Conservation (phyloP, 2,888 invertebrate genomes). For the Drosophila niveifrons region DNA sequence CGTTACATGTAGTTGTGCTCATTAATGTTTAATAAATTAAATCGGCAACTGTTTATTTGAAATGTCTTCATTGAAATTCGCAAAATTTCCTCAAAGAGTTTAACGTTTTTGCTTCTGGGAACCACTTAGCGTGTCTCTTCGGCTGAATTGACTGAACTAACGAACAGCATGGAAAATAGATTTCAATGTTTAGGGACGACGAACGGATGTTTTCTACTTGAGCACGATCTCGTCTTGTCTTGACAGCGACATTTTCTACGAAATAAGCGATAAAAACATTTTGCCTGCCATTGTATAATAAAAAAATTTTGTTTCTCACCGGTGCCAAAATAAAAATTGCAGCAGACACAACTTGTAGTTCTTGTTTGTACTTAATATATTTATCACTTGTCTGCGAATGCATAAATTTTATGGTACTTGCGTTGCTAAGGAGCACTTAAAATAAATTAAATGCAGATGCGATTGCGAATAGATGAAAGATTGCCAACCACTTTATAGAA, state of each 20-base stretch:
- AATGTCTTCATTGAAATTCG: background rate
- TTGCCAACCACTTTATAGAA: slow-evolving; percentile 44
- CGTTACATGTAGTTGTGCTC: background rate
- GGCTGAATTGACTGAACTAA: slow-evolving; percentile 5
- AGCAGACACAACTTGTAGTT: slow-evolving; percentile 24
- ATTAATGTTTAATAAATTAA: slow-evolving; percentile 3
- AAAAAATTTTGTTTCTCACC: slow-evolving; percentile 60
- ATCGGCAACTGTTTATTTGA: slow-evolving; percentile 5
- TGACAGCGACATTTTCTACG: slow-evolving; percentile 42
- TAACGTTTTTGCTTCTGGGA: slow-evolving; percentile 21
- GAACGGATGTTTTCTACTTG: slow-evolving; percentile 37
- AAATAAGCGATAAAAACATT: slow-evolving; percentile 55
- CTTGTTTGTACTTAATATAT: slow-evolving; percentile 11
- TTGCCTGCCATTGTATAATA: slow-evolving; percentile 33
- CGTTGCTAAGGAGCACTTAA: slow-evolving; percentile 27
- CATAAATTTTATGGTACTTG: slow-evolving; percentile 42
- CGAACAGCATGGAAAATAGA: slow-evolving; percentile 5
- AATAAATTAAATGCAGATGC: slow-evolving; percentile 48
- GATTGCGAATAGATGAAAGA: slow-evolving; percentile 20
- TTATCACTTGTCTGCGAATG: slow-evolving; percentile 28
- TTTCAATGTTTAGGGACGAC: slow-evolving; percentile 26
- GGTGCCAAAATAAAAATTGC: slow-evolving; percentile 48
- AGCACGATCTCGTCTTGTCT: slow-evolving; percentile 49
- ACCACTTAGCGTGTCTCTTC: slow-evolving; percentile 21
- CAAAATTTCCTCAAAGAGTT: background rate